A percentile compares a stretch with the other conserved stretches of the same genome.
Conservation (phyloP, 2,113 vertebrate species). For the Leptocoma aspasia region DNA sequence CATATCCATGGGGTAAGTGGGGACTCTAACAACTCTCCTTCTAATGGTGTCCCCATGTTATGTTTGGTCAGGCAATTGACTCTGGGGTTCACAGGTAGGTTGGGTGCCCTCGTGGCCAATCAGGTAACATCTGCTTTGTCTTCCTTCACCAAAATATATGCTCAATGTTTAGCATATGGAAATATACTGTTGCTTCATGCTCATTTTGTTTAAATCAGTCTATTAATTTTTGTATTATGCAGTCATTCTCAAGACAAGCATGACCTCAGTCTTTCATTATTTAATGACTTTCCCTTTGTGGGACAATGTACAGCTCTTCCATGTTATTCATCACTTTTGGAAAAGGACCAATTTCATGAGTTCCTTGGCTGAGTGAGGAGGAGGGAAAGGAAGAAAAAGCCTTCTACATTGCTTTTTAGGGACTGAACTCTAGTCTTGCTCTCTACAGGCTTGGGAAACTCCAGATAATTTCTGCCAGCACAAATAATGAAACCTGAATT, state of each 20-base stretch:
- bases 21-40: background rate
- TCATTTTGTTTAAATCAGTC: background rate
- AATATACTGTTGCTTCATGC: background rate
- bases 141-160: background rate
- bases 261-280: constrained; percentile 40
- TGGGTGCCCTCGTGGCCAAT: background rate
- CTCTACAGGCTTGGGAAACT: background rate
- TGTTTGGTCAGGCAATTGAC: background rate
- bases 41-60: background rate
- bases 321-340: constrained; percentile 30
- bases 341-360: background rate
- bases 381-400: background rate
- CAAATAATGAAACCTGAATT: background rate
- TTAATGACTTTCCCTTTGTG: constrained; percentile 28
- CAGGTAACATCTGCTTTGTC: background rate
- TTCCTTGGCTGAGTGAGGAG: background rate
- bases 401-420: background rate
- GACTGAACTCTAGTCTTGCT: background rate
- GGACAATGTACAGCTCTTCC: constrained; percentile 19
- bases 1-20: background rate
- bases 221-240: constrained; percentile 2
- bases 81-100: background rate
- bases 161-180: background rate
- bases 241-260: constrained; percentile 4
- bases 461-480: background rate